Conservation (phyloP, 2,797 vertebrate species). For the Semaprochilodus insignis region DNA sequence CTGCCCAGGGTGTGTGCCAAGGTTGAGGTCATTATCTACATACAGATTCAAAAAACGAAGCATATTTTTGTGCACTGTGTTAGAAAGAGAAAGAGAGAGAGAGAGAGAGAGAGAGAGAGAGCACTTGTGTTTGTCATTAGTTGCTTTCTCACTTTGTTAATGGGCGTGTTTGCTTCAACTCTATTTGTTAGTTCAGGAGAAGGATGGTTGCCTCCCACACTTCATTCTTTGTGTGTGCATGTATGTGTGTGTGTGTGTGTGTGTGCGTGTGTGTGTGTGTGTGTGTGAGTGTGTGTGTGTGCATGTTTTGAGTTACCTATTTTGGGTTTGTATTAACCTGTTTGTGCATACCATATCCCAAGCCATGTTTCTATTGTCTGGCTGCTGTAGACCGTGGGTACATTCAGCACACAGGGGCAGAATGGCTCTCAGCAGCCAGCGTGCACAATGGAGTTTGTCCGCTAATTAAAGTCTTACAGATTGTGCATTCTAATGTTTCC, state of each 20-base stretch:
- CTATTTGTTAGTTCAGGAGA: slow-evolving; percentile 19
- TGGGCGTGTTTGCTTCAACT: slow-evolving; percentile 25
- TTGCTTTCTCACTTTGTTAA: slow-evolving; percentile 46
- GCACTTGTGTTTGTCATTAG: slow-evolving; percentile 21
- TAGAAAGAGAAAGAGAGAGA: slow-evolving; percentile 37
- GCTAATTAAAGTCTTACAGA: slow-evolving; percentile 17
- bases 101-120: slow-evolving; percentile 25
- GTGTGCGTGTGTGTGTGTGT: too few relatives aligned
- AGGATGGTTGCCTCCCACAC: slow-evolving; percentile 23
- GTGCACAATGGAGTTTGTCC: background rate
- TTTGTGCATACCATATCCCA: slow-evolving; percentile 18
- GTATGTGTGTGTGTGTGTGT: too few relatives aligned
- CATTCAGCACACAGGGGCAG: background rate
- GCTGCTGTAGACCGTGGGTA: background rate
- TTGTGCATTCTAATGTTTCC: background rate
- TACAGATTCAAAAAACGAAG: slow-evolving; percentile 69
- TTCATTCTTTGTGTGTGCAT: slow-evolving; percentile 29
- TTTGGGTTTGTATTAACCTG: slow-evolving; percentile 51
- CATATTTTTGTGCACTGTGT: slow-evolving; percentile 75
- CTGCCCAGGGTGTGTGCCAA: slow-evolving; percentile 75
- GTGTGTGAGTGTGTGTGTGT: slow-evolving; percentile 46
- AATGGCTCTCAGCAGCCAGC: slow-evolving; percentile 4
- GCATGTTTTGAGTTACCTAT: slow-evolving; percentile 45
- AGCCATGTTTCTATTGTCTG: slow-evolving; percentile 16
- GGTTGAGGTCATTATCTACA: slow-evolving; percentile 82